phyloP scores from a whole-genome alignment of 2,797 vertebrate species.

The Rhynchotus rufescens region DNA sequence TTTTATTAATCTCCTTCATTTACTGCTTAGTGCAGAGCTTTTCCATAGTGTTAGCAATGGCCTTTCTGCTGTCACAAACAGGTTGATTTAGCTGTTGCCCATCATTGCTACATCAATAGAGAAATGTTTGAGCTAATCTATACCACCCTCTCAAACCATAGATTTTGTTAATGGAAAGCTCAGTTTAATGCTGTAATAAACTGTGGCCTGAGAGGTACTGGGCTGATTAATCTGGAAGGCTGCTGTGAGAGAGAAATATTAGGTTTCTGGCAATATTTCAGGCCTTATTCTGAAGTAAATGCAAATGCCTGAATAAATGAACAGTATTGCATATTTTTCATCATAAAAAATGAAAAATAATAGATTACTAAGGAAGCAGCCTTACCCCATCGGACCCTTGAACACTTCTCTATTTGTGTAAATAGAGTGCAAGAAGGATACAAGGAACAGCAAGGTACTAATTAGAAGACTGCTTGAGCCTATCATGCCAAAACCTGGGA shows the following conservation, averaged over 20 bases:
- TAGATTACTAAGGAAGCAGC: neutral
- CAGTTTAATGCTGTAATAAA: conserved; percentile 36
- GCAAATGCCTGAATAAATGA: neutral
- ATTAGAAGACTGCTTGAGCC: neutral
- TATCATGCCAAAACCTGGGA: neutral
- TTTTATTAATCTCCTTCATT: neutral
- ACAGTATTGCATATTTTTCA: neutral
- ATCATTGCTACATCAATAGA: neutral
- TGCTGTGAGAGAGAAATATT: neutral
- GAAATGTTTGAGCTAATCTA: conserved; percentile 46
- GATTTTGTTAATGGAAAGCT: conserved; percentile 45
- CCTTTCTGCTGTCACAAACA: neutral
- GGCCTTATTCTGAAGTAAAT: conserved; percentile 22
- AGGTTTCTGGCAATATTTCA: conserved; percentile 15
- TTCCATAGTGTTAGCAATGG: conserved; percentile 1
- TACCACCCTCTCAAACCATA: conserved; percentile 25
- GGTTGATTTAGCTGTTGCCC: conserved; percentile 25
- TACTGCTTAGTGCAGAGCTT: neutral
- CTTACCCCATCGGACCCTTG: neutral
- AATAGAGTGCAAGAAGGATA: neutral
- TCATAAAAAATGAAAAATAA: conserved; percentile 13
- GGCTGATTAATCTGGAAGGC: conserved; percentile 27
- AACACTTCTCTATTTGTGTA: neutral
- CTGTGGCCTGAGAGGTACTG: neutral
- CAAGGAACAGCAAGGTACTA: neutral